A percentile compares a stretch with the other conserved stretches of the same genome.
Conservation (phyloP, 2,797 vertebrate species). For the Lacerta bilineata region DNA sequence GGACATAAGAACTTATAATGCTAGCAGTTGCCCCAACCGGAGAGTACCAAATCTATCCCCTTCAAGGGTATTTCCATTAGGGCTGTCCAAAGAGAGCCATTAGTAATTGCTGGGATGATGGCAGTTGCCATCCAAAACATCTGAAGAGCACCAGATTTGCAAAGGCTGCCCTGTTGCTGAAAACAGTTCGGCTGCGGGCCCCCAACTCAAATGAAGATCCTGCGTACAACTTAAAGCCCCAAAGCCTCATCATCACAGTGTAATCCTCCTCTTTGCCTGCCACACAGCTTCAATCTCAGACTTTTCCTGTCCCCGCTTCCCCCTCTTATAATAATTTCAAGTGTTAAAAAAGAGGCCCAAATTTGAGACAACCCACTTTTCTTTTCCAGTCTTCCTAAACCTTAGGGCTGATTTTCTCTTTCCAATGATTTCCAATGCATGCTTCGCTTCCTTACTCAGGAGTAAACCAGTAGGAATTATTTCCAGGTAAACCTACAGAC, state of each 20-base stretch:
- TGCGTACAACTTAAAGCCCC: neutral
- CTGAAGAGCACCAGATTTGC: neutral
- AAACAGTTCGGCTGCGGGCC: neutral
- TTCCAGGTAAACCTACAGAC: neutral
- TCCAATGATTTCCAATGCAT: neutral
- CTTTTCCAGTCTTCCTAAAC: too few relatives aligned
- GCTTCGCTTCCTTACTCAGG: neutral
- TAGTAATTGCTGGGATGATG: neutral
- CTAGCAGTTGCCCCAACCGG: neutral
- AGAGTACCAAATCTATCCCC: neutral
- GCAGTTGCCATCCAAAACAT: neutral
- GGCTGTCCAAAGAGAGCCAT: neutral
- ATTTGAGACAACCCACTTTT: too few relatives aligned
- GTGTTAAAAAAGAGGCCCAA: neutral
- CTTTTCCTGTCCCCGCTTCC: too few relatives aligned
- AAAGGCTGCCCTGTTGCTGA: neutral
- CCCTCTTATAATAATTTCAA: conserved; percentile 11
- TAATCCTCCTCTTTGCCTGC: neutral
- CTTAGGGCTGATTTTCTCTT: neutral
- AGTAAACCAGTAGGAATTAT: neutral
- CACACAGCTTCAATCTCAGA: neutral
- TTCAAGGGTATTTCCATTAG: neutral
- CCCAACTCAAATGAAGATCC: neutral
- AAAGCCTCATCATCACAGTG: neutral
- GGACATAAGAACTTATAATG: neutral